phyloP scores from a whole-genome alignment of 2,888 invertebrate species.

The Nemapogon koenigi region DNA sequence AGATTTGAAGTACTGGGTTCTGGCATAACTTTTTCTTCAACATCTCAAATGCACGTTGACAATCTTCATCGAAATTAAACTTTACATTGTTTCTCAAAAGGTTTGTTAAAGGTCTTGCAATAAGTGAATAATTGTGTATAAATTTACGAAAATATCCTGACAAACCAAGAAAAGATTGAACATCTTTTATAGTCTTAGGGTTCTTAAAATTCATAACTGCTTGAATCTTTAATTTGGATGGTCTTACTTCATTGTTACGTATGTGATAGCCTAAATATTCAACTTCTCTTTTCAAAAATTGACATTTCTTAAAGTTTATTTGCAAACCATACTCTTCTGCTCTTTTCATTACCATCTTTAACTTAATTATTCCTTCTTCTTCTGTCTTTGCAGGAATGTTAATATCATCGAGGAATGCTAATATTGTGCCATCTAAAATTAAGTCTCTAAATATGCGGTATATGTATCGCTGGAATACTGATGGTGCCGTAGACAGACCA shows the following conservation, averaged over 20 bases:
- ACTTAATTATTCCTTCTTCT: conserved; percentile 6
- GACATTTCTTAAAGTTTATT: conserved; percentile 10
- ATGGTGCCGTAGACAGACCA: conserved; percentile 13
- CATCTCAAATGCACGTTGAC: conserved; percentile 10
- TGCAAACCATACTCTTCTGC: conserved; percentile 7
- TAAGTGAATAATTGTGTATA: conserved; percentile 10
- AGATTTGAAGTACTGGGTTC: conserved; percentile 8
- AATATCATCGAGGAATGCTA: conserved; percentile 12
- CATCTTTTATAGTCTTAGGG: neutral
- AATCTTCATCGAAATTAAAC: neutral
- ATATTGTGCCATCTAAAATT: conserved; percentile 2
- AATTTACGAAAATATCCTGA: conserved; percentile 11
- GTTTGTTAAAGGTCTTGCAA: conserved; percentile 11
- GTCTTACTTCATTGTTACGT: conserved; percentile 6
- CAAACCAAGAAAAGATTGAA: neutral
- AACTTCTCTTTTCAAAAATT: conserved; percentile 2
- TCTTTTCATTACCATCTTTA: conserved; percentile 10
- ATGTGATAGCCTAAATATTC: conserved; percentile 10
- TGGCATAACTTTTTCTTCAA: conserved; percentile 5
- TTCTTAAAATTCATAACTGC: neutral
- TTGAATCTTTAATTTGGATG: conserved; percentile 1
- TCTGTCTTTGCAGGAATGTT: conserved; percentile 9
- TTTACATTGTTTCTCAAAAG: conserved; percentile 6
- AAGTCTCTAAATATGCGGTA: neutral
- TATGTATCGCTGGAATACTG: conserved; percentile 12